Conservation (phyloP, 2,888 invertebrate genomes). For the Euzetes globulus region DNA sequence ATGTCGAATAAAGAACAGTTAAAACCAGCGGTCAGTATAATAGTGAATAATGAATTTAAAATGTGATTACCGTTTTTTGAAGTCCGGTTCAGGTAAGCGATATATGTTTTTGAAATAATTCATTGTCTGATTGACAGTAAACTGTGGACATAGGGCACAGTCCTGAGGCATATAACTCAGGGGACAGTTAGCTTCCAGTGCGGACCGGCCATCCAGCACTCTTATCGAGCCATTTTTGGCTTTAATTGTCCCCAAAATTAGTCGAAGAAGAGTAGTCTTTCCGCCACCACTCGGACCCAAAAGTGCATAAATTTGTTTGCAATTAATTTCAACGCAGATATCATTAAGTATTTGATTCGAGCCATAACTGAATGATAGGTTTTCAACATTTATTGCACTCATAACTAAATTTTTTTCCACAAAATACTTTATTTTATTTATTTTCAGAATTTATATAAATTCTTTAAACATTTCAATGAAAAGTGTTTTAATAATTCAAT, state of each 20-base stretch:
- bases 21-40: no score
- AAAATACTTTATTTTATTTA: no score
- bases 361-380: constrained; percentile 30
- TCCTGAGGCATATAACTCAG: constrained; percentile 33
- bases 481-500: no score
- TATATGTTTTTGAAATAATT: constrained; percentile 31
- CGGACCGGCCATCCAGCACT: constrained; percentile 16
- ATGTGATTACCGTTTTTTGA: constrained; percentile 1
- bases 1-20: no score
- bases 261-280: constrained; percentile 30
- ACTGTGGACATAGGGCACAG: constrained; percentile 27
- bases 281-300: constrained; percentile 33
- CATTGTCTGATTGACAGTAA: constrained; percentile 31
- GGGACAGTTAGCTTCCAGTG: constrained; percentile 6
- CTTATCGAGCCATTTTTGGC: constrained; percentile 4
- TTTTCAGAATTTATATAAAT: no score
- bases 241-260: constrained; percentile 22
- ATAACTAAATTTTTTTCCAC: neutral
- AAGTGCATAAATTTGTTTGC: constrained; percentile 42
- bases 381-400: neutral
- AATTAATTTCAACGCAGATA: constrained; percentile 27
- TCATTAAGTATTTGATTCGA: constrained; percentile 25
- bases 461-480: no score
- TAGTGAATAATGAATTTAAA: no score
- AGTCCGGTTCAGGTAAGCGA: constrained; percentile 22